Evolutionary conservation across 2,797 vertebrate genomes (phyloP).

Genomic region (Tamandua tetradactyla): DNA sequence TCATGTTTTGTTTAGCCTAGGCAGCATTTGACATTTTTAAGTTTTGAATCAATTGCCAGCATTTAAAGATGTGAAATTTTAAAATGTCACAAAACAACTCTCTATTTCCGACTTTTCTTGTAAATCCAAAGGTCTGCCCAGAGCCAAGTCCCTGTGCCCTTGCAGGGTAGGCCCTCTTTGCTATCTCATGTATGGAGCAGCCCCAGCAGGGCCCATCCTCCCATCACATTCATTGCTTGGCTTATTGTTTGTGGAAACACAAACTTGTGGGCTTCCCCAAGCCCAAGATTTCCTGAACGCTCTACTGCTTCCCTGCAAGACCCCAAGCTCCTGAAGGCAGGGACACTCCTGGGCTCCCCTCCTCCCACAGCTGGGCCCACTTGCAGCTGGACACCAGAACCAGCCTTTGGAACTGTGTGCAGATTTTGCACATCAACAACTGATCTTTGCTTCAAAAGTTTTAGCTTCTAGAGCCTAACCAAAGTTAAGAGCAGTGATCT

Average conservation of each 20-base stretch:
- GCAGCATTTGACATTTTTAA: constrained; percentile 69
- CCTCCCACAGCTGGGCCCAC: not conserved
- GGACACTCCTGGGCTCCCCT: not conserved
- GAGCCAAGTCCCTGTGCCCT: not conserved
- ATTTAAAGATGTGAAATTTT: constrained; percentile 71
- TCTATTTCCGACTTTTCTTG: constrained; percentile 47
- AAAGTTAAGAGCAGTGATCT: not conserved
- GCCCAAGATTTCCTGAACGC: not conserved
- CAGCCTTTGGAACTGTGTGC: not conserved
- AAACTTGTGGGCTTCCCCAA: fast-evolving
- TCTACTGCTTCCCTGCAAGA: not conserved
- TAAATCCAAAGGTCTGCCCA: constrained; percentile 1
- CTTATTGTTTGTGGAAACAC: not conserved
- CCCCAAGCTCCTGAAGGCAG: not conserved
- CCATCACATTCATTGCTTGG: not conserved
- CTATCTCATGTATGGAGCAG: not conserved
- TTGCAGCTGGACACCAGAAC: not conserved
- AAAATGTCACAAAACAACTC: constrained; percentile 63
- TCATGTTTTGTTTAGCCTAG: constrained; percentile 71
- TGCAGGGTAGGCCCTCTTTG: not conserved
- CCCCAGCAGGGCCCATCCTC: not conserved
- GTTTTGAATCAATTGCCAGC: constrained; percentile 74
- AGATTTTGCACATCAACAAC: not conserved
- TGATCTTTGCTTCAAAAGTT: constrained; percentile 28
- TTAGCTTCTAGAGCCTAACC: not conserved